A percentile compares a stretch with the other conserved stretches of the same genome.
Evolutionary conservation across 2,888 invertebrate genomes (phyloP).

Genomic region (Eudemis profundana): DNA sequence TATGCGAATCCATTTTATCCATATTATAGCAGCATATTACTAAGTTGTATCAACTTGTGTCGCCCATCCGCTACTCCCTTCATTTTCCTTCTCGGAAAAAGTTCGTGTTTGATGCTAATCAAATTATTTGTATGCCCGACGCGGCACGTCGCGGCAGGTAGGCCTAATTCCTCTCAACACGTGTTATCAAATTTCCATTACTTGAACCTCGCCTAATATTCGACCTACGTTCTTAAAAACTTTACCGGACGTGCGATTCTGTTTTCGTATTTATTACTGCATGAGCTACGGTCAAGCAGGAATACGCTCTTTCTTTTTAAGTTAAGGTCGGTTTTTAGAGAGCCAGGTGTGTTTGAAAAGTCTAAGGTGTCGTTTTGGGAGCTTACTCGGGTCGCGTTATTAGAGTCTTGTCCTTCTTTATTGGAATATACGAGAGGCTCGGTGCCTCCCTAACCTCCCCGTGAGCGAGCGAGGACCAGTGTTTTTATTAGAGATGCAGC

Average conservation of each 20-base stretch:
- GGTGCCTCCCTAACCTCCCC: constrained; percentile 47
- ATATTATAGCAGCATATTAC: constrained; percentile 17
- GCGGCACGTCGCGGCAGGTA: constrained; percentile 50
- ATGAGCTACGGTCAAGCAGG: constrained; percentile 38
- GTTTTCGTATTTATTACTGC: constrained; percentile 71
- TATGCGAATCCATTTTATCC: constrained; percentile 4
- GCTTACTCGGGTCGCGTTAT: constrained; percentile 77
- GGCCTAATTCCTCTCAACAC: constrained; percentile 50
- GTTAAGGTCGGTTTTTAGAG: constrained; percentile 55
- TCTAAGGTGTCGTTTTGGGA: constrained; percentile 76
- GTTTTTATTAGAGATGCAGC: background rate
- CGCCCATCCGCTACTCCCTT: constrained; percentile 29
- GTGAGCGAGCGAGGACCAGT: background rate
- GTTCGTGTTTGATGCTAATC: constrained; percentile 48
- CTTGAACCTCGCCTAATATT: constrained; percentile 63
- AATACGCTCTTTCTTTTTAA: constrained; percentile 47
- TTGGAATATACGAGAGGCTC: constrained; percentile 74
- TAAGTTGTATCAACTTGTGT: constrained; percentile 13
- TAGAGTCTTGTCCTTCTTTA: constrained; percentile 79
- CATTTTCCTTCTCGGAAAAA: constrained; percentile 28
- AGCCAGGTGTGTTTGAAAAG: constrained; percentile 51
- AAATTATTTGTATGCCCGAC: constrained; percentile 65
- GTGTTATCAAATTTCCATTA: constrained; percentile 71
- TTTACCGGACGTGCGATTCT: constrained; percentile 72
- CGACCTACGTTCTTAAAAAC: constrained; percentile 71